Percentiles rank a stretch among this genome's conserved stretches.
Evolutionary conservation across 2,113 vertebrate genomes (phyloP).

Genomic region (Lanius ludovicianus): DNA sequence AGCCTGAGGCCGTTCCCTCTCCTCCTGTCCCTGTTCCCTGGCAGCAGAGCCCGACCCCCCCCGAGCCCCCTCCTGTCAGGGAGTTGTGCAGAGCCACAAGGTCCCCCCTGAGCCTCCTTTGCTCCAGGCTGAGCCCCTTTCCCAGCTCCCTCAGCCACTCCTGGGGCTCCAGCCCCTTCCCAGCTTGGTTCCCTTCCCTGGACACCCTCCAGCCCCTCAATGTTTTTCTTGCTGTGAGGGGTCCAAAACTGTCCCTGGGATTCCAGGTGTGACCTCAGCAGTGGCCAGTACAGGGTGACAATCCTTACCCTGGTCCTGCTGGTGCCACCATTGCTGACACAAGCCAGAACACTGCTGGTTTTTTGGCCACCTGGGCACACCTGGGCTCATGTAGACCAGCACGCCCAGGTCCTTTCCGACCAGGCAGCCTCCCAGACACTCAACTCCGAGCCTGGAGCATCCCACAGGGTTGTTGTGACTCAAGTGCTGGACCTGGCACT

Average conservation of each 20-base stretch:
- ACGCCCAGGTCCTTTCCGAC: background rate
- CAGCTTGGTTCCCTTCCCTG: background rate
- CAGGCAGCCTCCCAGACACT: background rate
- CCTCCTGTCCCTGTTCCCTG: too few relatives aligned
- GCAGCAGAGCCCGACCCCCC: background rate
- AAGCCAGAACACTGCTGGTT: background rate
- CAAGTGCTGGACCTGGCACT: too few relatives aligned
- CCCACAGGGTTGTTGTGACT: background rate
- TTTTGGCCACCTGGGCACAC: background rate
- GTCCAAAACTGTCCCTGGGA: background rate
- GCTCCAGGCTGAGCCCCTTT: background rate
- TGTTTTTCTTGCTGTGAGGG: background rate
- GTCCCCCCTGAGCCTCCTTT: background rate
- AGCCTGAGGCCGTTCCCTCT: background rate
- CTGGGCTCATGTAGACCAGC: background rate
- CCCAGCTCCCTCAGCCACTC: background rate
- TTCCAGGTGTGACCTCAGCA: background rate
- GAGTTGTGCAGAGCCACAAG: background rate
- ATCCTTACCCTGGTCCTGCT: background rate
- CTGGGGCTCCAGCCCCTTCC: background rate
- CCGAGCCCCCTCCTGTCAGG: fast-evolving
- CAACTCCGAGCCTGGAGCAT: background rate
- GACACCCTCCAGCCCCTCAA: background rate
- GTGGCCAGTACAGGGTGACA: background rate
- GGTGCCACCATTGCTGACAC: background rate